Conservation (phyloP, 2,113 vertebrate genomes). For the Scopus umbretta region DNA sequence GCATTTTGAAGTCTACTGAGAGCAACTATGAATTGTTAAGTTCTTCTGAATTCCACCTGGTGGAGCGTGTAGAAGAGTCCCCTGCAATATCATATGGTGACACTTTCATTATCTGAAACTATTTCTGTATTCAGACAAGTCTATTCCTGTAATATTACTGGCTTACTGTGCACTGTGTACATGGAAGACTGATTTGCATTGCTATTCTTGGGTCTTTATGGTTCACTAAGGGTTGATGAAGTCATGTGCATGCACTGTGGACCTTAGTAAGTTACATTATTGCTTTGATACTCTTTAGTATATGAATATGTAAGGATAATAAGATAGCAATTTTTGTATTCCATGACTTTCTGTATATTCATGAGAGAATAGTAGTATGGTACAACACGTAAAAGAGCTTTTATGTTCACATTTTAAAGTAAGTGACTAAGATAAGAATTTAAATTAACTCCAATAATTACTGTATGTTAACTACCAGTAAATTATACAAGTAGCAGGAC, state of each 20-base stretch:
- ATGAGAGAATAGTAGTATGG: neutral
- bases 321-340: neutral
- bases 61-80: slow-evolving; percentile 6
- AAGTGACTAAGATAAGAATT: slow-evolving; percentile 6
- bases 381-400: neutral
- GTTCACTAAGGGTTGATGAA: slow-evolving; percentile 33
- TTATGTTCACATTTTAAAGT: slow-evolving; percentile 15
- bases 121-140: slow-evolving; percentile 59
- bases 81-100: slow-evolving; percentile 59
- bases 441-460: slow-evolving; percentile 3
- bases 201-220: slow-evolving; percentile 27
- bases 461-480: neutral
- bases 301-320: neutral
- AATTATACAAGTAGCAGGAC: neutral
- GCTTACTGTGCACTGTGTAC: slow-evolving; percentile 4
- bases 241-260: neutral
- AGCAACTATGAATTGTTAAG: slow-evolving; percentile 44
- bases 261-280: neutral
- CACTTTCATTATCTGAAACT: slow-evolving; percentile 65
- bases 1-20: slow-evolving; percentile 68
- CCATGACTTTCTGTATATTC: neutral
- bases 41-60: slow-evolving; percentile 59
- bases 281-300: neutral
- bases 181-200: slow-evolving; percentile 49
- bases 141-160: slow-evolving; percentile 27